These are phyloP conservation scores for Spondyliosoma cantharus DNA, from an alignment of 2,797 vertebrate species.

Conservation along the genomic window DNA sequence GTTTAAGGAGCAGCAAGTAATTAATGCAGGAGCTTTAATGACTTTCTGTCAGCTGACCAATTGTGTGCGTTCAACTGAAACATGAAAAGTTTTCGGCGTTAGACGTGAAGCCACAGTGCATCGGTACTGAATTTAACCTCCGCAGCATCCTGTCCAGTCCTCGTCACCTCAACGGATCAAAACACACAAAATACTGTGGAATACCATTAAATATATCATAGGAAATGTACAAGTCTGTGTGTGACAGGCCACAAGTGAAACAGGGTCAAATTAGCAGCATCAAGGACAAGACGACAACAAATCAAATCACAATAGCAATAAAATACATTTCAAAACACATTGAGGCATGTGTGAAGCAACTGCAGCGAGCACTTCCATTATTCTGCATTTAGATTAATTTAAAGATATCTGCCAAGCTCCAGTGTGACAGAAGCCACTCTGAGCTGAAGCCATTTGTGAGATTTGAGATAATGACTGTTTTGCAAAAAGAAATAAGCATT, in stretches of 20 bases:
- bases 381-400: too few relatives aligned
- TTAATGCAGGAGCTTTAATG: slow-evolving; percentile 42
- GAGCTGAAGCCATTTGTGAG: too few relatives aligned
- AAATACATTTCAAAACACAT: too few relatives aligned
- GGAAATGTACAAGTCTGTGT: neutral
- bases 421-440: too few relatives aligned
- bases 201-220: neutral
- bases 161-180: neutral
- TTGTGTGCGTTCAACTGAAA: slow-evolving; percentile 30
- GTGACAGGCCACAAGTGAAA: neutral
- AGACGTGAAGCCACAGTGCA: neutral
- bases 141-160: neutral
- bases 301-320: too few relatives aligned
- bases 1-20: slow-evolving; percentile 22
- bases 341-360: too few relatives aligned
- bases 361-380: too few relatives aligned
- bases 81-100: slow-evolving; percentile 27
- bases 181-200: neutral
- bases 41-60: slow-evolving; percentile 49
- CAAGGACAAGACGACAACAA: too few relatives aligned
- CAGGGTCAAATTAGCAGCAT: too few relatives aligned
- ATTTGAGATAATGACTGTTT: too few relatives aligned
- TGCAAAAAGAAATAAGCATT: too few relatives aligned
- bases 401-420: too few relatives aligned
- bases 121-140: neutral